Base-by-base conservation (phyloP, 2,888 invertebrate genomes). In the Cryptus viduatorius region DNA sequence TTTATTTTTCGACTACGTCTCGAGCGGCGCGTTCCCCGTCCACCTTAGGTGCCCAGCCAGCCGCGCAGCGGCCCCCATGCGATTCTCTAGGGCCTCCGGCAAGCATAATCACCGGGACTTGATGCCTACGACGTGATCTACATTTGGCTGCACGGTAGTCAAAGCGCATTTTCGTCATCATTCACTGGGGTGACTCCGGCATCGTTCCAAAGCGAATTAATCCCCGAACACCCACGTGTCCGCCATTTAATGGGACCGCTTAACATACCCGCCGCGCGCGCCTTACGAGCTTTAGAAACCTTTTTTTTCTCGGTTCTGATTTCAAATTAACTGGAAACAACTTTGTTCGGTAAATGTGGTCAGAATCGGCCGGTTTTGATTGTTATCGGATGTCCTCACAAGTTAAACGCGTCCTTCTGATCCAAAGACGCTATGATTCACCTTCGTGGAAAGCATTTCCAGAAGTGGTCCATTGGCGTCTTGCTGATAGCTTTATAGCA, bases 81-180 rank as follows among this genome's bases (percentile, higher is more conserved):
- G 56, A 50, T 81, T 76, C 68, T 76, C 69, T 61, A 76, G 69
- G 37, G 68, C 81, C 81, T 48, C 69, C 75, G 81, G 81, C 76
- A 24, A 71, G 19, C 71, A 64, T 82, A 71, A 76, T 77, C 76
- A 64, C 65, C 31, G 76, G 50, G 71, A 44, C 69, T 24, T 79
- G 69, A 71, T 71, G 69, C 61, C 61, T 71, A n/a, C 44, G 50
- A 53, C 37, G 50, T 53, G 81, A 81, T 81, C 81, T 76, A 81
- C 81, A 81, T 81, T 81, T 64, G 81, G 68, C 42, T 61, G 69
- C 75, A 64, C 69, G 48, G 75, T 64, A 81, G 81, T 76, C 81
- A 56, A 53, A 64, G 61, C 37, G 68, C 61, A 29, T 75, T 81
- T 81, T 68, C 68, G 42, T 76, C 76, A 69, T 75, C 75, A 31